phyloP scores from a whole-genome alignment of 92 coral and sea anemone species.

The Porites cylindrica region DNA sequence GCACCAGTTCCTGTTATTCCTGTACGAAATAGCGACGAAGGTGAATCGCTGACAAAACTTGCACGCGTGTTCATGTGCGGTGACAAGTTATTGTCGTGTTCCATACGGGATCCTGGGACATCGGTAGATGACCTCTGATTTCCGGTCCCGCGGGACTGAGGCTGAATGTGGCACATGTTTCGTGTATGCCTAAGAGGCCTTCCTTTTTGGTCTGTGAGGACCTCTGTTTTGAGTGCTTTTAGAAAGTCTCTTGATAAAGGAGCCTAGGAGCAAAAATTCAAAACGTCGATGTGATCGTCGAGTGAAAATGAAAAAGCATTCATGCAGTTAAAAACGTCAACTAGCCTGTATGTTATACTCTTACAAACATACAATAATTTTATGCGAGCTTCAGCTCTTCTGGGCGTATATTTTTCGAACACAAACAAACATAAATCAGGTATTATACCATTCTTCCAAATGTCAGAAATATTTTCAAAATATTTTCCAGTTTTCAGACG shows the following conservation, averaged over 20 bases:
- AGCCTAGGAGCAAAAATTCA: conserved; percentile 39
- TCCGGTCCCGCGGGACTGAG: conserved; percentile 55
- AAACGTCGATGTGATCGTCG: not conserved
- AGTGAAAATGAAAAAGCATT: too few relatives aligned
- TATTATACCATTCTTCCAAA: too few relatives aligned
- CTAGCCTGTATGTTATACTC: too few relatives aligned
- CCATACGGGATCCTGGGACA: conserved; percentile 65
- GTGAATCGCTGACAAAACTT: conserved; percentile 75
- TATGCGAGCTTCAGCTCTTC: too few relatives aligned
- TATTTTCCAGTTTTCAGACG: too few relatives aligned
- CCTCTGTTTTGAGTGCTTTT: conserved; percentile 71
- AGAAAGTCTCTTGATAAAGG: conserved; percentile 86
- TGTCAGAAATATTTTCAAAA: too few relatives aligned
- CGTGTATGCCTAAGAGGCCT: conserved; percentile 85
- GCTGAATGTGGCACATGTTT: conserved; percentile 53
- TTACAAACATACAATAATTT: too few relatives aligned
- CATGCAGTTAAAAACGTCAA: not conserved
- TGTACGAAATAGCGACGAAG: conserved; percentile 69
- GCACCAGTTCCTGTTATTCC: conserved; percentile 51
- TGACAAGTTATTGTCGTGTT: conserved; percentile 62
- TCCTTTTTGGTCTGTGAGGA: conserved; percentile 83
- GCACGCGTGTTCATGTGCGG: conserved; percentile 77
- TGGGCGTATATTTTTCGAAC: too few relatives aligned
- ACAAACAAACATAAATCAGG: too few relatives aligned
- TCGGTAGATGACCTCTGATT: conserved; percentile 71